Evolutionary conservation across 2,888 invertebrate species (phyloP), one percentile per base, ranked within the genome.

Genomic region (Torymus tubicola): DNA sequence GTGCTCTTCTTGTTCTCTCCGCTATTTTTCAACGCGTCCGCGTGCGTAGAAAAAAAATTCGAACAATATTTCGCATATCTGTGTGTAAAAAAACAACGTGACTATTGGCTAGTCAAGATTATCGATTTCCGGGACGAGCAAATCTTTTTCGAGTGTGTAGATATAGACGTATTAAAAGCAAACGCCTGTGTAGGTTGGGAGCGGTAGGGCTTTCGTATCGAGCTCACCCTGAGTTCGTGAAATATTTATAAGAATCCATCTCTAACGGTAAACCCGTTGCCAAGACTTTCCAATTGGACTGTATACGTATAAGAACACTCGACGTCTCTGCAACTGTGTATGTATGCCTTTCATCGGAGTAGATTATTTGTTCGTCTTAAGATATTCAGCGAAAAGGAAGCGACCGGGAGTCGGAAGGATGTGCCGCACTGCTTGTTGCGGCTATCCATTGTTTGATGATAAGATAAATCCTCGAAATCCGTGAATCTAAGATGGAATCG

Each of bases 191-290:
- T 3, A 24, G 24, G n/a, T n/a, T n/a, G n/a, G n/a, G n/a, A n/a
- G n/a, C 24, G 24, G 3, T 24, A 3, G 2, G 24, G 24, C 24
- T 24, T 24, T 24, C 2, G 24, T 24, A 24, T 24, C 2, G 24
- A 24, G 24, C 24, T 24, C 2, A 2, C 3, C 3, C 24, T 24
- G 2, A 24, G 24, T 57, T 70, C 57, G 13, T 77, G 70, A 70
- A 77, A 77, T 77, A 77, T 77, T 77, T 52, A 71, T 58, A 61
- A 70, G 64, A 71, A 58, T 71, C 55, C 61, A 13, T 71, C 70
- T 71, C 42, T 58, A 65, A 50, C 57, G n/a, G 42, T 64, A 18
- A 14, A 2, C 24, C 24, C 24, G 24, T 24, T 24, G 24, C 24
- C 24, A 24, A 24, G 24, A 24, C 24, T 24, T 24, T 24, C 24